Conservation (phyloP, 2,888 invertebrate genomes). For the Drosophila conformis region DNA sequence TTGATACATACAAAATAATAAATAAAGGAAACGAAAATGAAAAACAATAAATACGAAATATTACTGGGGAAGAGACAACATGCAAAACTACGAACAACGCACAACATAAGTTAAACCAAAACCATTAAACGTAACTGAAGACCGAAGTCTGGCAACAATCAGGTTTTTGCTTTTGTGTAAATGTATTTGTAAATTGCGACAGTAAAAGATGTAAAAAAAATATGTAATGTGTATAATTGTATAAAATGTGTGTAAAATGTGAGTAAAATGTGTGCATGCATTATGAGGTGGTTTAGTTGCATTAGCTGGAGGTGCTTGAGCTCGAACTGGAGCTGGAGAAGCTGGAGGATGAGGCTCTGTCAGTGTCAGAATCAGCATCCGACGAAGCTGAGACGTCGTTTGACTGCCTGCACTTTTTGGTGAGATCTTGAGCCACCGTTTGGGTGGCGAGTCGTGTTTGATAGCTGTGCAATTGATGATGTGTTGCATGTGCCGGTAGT, state of each 20-base stretch:
- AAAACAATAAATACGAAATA: slow-evolving; percentile 2
- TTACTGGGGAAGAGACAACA: slow-evolving; percentile 12
- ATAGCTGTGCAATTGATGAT: slow-evolving; percentile 37
- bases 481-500: slow-evolving; percentile 42
- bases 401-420: slow-evolving; percentile 45
- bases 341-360: slow-evolving; percentile 38
- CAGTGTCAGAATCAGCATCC: slow-evolving; percentile 42
- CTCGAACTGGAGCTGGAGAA: slow-evolving; percentile 24
- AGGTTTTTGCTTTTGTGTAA: slow-evolving; percentile 4
- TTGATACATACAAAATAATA: slow-evolving; percentile 9
- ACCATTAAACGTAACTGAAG: slow-evolving; percentile 7
- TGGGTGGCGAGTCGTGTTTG: slow-evolving; percentile 59
- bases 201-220: slow-evolving; percentile 11
- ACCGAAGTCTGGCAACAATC: not conserved
- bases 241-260: slow-evolving; percentile 24
- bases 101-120: slow-evolving; percentile 43
- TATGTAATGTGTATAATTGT: slow-evolving; percentile 15
- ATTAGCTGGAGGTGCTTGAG: slow-evolving; percentile 10
- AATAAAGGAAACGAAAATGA: not conserved
- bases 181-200: slow-evolving; percentile 39
- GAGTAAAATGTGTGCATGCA: slow-evolving; percentile 10
- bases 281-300: slow-evolving; percentile 14
- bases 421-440: slow-evolving; percentile 70
- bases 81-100: slow-evolving; percentile 58
- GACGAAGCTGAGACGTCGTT: slow-evolving; percentile 21